Evolutionary conservation across 2,113 vertebrate genomes (phyloP), one percentile per base, ranked within the genome.

Genomic region (Canis aureus): DNA sequence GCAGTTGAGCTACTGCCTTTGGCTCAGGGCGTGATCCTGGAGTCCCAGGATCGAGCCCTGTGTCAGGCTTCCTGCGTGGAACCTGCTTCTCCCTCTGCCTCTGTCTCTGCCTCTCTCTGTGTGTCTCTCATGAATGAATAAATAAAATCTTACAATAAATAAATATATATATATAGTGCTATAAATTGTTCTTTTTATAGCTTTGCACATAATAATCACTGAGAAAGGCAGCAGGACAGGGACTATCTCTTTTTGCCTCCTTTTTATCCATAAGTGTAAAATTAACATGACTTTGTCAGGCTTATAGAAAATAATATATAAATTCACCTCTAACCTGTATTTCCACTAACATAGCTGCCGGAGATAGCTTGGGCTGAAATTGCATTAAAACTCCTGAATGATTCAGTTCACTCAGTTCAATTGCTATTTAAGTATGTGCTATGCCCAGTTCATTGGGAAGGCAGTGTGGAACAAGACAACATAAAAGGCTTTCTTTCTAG

Each of bases 401-500:
- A 91, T 74, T 91, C 12, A 12, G 71, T 64, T 93, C 93, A 92
- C 17, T 94, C 67, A 69, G 19, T 89, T 91, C 59, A 94, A 74
- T 62, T 94, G 73, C 20, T 86, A 35, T 80, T 93, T 91, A 95
- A 86, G 66, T 76, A 67, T 55, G 67, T 69, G 51, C 32, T 91
- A 8, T 64, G 17, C 10, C 35, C 59, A 93, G 27, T 69, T 95
- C 91, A 94, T 43, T 92, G 90, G 49, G 69, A 96, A 97, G 87
- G 43, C 64, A 79, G 17, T 12, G 38, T 11, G 51, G 22, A 94
- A 94, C 15, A 81, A 81, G 81, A 95, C 64, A 91, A 84, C 27
- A 89, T 27, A 84, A 93, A 95, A 92, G 53, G 38, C 11, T 66
- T 96, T 96, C 64, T 91, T 81, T 94, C 71, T 89, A 76, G 59